phyloP scores from a whole-genome alignment of 2,113 vertebrate genomes.

The Coturnix japonica region DNA sequence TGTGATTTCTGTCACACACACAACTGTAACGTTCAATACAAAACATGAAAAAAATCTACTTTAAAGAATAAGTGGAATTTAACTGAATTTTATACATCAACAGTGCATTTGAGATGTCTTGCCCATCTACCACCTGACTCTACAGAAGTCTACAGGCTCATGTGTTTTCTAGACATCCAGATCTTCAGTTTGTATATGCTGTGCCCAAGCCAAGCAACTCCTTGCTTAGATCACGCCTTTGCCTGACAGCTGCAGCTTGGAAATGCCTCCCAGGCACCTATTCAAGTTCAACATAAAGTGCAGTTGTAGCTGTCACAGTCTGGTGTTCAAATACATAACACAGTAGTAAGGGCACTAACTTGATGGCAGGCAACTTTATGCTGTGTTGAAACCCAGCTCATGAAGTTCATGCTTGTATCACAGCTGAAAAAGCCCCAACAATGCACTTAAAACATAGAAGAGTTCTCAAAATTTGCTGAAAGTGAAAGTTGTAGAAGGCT shows the following conservation, averaged over 20 bases:
- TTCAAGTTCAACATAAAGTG: background rate
- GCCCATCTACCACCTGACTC: background rate
- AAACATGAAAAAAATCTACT: background rate
- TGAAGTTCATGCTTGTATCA: accelerated
- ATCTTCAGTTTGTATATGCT: background rate
- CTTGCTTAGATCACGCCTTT: background rate
- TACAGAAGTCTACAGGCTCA: background rate
- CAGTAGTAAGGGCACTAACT: background rate
- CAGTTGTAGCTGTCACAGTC: background rate
- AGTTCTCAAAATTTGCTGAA: background rate
- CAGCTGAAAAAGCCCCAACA: background rate
- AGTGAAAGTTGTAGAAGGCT: background rate
- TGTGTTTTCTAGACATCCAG: accelerated
- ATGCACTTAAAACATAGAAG: background rate
- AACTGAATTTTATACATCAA: background rate
- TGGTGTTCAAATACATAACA: background rate
- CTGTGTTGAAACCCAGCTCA: accelerated
- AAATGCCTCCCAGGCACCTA: background rate
- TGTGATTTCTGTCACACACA: background rate
- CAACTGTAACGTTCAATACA: background rate
- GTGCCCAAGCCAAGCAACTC: background rate
- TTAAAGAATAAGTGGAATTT: background rate
- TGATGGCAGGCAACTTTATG: background rate
- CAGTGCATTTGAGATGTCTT: background rate
- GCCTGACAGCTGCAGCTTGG: background rate